phyloP scores from a whole-genome alignment of 1,140 invertebrate species.

The Campoletis sonorensis region DNA sequence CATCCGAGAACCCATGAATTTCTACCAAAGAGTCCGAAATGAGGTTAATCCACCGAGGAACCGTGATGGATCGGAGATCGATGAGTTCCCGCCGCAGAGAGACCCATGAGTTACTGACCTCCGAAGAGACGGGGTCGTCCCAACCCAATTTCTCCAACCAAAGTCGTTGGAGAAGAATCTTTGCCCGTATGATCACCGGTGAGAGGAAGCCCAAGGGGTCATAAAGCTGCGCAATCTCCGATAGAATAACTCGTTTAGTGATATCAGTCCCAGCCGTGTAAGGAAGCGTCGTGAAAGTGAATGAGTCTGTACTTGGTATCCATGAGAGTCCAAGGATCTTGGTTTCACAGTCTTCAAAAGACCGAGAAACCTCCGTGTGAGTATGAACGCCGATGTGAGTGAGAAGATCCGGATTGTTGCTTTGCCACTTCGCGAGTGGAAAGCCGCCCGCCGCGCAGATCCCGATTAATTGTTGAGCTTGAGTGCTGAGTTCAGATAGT shows the following conservation, averaged over 20 bases:
- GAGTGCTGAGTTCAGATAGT: not conserved
- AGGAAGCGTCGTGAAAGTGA: not conserved
- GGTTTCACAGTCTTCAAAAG: not conserved
- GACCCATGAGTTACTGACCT: not conserved
- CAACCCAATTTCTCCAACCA: not conserved
- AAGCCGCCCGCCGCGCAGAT: conserved; percentile 20
- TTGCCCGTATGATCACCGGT: not conserved
- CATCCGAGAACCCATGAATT: conserved; percentile 20
- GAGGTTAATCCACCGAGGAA: not conserved
- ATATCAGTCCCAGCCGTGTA: not conserved
- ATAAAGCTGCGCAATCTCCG: conserved; percentile 1
- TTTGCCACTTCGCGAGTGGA: not conserved
- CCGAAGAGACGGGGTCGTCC: not conserved
- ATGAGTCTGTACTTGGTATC: not conserved
- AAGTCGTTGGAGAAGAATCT: not conserved
- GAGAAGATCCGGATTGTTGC: not conserved
- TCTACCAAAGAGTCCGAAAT: not conserved
- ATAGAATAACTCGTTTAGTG: not conserved
- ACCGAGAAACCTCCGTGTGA: not conserved
- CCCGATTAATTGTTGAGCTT: not conserved
- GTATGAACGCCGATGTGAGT: not conserved
- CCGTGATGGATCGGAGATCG: not conserved
- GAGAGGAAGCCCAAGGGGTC: not conserved
- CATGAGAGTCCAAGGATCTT: not conserved
- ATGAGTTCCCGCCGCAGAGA: not conserved